Base-by-base conservation (phyloP, 2,888 invertebrate species). In the Beris morrisii region DNA sequence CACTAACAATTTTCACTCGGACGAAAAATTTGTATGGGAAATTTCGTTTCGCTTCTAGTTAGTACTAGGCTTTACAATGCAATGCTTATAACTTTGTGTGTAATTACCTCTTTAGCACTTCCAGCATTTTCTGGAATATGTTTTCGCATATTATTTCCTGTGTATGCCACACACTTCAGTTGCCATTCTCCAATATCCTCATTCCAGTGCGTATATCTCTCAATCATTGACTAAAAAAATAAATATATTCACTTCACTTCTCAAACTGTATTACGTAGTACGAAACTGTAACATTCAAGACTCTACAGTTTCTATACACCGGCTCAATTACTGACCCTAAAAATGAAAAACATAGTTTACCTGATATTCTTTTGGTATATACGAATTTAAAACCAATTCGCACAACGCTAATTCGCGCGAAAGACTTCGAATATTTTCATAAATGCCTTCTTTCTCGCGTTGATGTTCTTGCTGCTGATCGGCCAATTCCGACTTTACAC, bases 101-200 rank as follows among this genome's bases (percentile, higher is more conserved):
- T 22, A 22, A 22, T 59, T 57, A 73, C 73, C 67, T 82, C 81
- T 72, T 81, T 82, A 30, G 75, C 74, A 57, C 74, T 76, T 12
- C 76, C 73, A 68, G 79, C 79, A 64, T 80, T 74, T 45, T 82
- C 78, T 22, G 77, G 73, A 48, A 82, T 80, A 73, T 85, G 85
- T 77, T 92, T 92, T 67, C 91, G 85, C 95, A 98, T 97, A 78
- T 99, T 99, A 82, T 99, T 99, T 0, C 98, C 98, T 6, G 97
- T 96, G 81, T 99, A 99, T 0, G 98, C 98, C 6, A 99, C 96
- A 79, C 97, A 97, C 78, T 92, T 91, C 54, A 99, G 86, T 79
- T 98, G 97, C 93, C 97, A 99, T 81, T 99, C 98, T 43, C 97
- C 97, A 43, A 97, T 93, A 76, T 98, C 97, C 80, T 97, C 97